Evolutionary conservation across 1,140 invertebrate species (phyloP), one percentile per base, ranked within the genome.

Genomic region (Drosophila athabasca): DNA sequence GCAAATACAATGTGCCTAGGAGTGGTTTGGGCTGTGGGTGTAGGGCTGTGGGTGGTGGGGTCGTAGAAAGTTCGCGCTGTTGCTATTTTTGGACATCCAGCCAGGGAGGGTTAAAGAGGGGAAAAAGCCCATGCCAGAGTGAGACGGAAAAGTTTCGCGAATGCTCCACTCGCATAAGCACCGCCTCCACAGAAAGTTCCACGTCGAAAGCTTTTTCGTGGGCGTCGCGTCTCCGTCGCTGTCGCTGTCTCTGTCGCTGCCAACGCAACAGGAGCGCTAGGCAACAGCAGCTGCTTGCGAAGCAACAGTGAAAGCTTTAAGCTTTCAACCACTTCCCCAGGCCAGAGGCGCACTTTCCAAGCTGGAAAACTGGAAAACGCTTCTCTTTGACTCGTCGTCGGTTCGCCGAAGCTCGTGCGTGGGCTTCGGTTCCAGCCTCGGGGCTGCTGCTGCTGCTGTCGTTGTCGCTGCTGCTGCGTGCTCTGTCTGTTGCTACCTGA

Each of bases 61-160:
- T 58, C 48, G 35, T 54, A 54, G 50, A 59, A 54, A 62, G 46
- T 46, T 81, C 65, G 77, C 52, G 69, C 52, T 74, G 61, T 69
- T 81, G 82, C 83, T 87, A 87, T 87, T 87, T 87, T 88, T 76
- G 83, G 82, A 76, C 67, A 49, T 31, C 51, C 17, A 72, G 65
- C 46, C 52, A 62, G 31, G 8, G 31, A 3, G 31, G 7, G 24
- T 5, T 26, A 26, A 26, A 0, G 24, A 8, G 29, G 31, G 31
- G 31, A 3, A 31, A 29, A 29, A 31, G 31, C 31, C 3, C 31
- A 31, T 3, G 31, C 8, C 6, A 29, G 2, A 15, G 19, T 0
- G 39, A 15, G 35, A 43, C 19, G 3, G 26, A 43, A 15, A n/a
- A 55, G 41, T 22, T 79, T 49, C 48, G 52, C 17, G 46, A 67